Conservation (phyloP, 2,888 invertebrate species). For the Nesidiocoris tenuis region DNA sequence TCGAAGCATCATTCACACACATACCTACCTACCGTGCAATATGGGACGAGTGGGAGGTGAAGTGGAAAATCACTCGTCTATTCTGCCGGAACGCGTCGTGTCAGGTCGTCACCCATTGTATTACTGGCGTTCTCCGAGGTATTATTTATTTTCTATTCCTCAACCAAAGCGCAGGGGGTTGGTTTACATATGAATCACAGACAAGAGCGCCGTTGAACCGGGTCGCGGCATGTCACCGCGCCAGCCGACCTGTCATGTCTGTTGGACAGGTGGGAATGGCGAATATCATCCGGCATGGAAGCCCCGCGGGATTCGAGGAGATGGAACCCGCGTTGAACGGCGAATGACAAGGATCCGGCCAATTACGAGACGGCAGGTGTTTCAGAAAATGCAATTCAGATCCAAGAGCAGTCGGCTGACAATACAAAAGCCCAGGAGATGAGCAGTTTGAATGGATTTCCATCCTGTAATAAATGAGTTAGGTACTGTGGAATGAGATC, state of each 20-base stretch:
- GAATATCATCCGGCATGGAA: not conserved
- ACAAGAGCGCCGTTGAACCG: not conserved
- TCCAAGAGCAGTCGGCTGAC: not conserved
- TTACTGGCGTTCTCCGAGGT: not conserved
- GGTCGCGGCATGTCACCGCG: not conserved
- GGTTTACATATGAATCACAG: not conserved
- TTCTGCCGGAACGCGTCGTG: no score
- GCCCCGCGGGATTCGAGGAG: not conserved
- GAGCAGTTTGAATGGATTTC: not conserved
- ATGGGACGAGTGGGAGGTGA: no score
- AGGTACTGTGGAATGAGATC: no score
- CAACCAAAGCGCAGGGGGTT: not conserved
- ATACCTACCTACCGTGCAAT: no score
- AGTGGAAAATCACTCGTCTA: no score
- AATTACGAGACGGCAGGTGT: not conserved
- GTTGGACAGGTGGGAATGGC: not conserved
- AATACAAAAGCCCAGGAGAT: not conserved
- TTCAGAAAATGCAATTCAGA: not conserved
- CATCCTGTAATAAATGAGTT: no score
- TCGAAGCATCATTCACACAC: no score
- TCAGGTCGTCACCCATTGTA: not conserved
- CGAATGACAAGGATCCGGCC: not conserved
- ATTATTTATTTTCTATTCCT: not conserved
- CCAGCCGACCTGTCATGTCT: not conserved
- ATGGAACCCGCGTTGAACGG: not conserved